These are phyloP conservation scores for Lasioglossum leucozonium DNA, from an alignment of 2,888 invertebrate genomes.

Conservation along the genomic window DNA sequence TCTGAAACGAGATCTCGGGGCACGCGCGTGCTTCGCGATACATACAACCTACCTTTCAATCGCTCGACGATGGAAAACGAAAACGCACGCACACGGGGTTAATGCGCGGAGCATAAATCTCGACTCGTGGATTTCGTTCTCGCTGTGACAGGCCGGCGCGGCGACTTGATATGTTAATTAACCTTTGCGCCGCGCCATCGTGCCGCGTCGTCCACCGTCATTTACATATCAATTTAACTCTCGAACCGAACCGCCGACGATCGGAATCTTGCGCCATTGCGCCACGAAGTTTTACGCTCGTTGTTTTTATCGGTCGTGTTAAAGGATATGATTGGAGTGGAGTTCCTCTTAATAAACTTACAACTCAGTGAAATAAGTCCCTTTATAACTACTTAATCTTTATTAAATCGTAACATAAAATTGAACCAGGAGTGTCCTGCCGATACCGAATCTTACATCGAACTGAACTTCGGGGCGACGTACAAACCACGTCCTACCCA, in stretches of 20 bases:
- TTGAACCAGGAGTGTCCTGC: too few species aligned
- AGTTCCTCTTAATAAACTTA: too few species aligned
- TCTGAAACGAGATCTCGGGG: neutral
- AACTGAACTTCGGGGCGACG: too few species aligned
- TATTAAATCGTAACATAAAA: too few species aligned
- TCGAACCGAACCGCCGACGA: neutral
- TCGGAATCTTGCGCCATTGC: neutral
- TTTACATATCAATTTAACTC: slow-evolving; percentile 8
- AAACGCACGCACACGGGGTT: neutral
- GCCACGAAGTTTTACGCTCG: neutral
- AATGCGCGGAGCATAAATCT: neutral
- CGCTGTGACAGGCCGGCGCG: neutral
- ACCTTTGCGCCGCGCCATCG: neutral
- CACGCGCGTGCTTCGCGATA: neutral
- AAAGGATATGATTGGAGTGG: too few species aligned
- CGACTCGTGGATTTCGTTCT: neutral
- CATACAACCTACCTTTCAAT: too few species aligned
- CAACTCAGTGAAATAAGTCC: too few species aligned
- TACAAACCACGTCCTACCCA: too few species aligned
- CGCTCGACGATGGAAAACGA: neutral
- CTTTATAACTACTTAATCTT: too few species aligned
- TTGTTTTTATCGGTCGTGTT: too few species aligned
- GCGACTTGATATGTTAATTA: slow-evolving; percentile 5
- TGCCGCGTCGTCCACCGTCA: neutral
- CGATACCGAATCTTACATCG: too few species aligned